phyloP scores from a whole-genome alignment of 1,140 invertebrate genomes.

The Stratiolaelaps scimitus region DNA sequence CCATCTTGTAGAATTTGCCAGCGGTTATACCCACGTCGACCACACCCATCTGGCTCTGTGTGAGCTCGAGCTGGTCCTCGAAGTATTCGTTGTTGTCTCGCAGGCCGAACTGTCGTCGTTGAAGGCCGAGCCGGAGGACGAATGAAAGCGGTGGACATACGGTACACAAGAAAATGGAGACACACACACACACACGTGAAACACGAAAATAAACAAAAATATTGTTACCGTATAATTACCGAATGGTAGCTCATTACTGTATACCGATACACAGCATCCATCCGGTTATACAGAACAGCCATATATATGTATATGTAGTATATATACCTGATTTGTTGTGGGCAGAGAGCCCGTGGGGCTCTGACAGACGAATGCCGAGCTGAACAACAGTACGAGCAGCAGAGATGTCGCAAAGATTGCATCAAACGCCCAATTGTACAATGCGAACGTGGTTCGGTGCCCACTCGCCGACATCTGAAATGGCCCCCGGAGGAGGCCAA shows the following conservation, averaged over 20 bases:
- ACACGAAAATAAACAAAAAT: no score
- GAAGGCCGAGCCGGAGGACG: no score
- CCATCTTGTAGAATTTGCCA: conserved; percentile 22
- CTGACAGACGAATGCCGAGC: conserved; percentile 16
- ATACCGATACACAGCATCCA: no score
- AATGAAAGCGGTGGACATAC: no score
- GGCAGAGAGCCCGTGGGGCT: background rate
- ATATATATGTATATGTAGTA: no score
- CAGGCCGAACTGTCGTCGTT: conserved; percentile 10
- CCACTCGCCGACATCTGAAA: conserved; percentile 1
- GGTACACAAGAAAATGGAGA: no score
- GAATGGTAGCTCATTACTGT: no score
- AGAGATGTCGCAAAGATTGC: background rate
- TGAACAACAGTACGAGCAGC: background rate
- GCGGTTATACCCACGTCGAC: background rate
- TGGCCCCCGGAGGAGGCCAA: no score
- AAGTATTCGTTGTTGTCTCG: background rate
- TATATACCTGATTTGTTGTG: background rate
- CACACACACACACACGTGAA: no score
- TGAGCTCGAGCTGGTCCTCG: conserved; percentile 19
- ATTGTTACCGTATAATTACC: no score
- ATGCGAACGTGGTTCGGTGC: background rate
- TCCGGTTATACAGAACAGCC: no score
- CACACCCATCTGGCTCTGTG: conserved; percentile 6
- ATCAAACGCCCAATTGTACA: conserved; percentile 23